Percentiles rank a stretch among this genome's conserved stretches.
Evolutionary conservation across 1,140 invertebrate species (phyloP).

Genomic region (Pachyrhynchus sulphureomaculatus): DNA sequence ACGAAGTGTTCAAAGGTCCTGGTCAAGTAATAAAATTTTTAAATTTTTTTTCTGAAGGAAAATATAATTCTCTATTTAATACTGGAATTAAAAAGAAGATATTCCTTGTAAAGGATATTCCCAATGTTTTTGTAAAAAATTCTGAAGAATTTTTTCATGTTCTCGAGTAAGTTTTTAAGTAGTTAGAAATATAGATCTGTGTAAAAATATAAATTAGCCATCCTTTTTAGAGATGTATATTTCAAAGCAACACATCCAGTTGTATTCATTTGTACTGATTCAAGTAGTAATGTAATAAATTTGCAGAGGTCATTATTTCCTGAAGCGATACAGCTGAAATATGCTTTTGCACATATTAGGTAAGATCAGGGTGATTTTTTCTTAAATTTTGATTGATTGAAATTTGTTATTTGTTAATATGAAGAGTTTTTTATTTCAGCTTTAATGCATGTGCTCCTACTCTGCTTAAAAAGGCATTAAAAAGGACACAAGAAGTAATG

Average conservation of each 20-base stretch:
- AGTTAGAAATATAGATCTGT: background rate
- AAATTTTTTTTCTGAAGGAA: constrained; percentile 67
- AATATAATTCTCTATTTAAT: constrained; percentile 65
- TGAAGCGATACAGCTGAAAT: constrained; percentile 58
- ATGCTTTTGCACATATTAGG: constrained; percentile 63
- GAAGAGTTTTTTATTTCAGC: constrained; percentile 49
- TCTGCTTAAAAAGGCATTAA: constrained; percentile 66
- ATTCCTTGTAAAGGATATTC: constrained; percentile 73
- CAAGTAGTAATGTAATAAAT: constrained; percentile 60
- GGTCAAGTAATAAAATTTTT: constrained; percentile 66
- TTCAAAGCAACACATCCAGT: constrained; percentile 65
- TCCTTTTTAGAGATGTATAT: constrained; percentile 60
- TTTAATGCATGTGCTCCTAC: constrained; percentile 66
- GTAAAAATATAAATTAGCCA: constrained; percentile 12
- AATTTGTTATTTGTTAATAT: background rate
- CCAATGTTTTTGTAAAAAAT: constrained; percentile 66
- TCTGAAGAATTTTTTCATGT: constrained; percentile 61
- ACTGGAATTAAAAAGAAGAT: constrained; percentile 52
- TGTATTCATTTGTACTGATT: constrained; percentile 70
- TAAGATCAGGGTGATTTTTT: constrained; percentile 39
- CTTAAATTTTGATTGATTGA: constrained; percentile 22
- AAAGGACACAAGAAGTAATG: constrained; percentile 60
- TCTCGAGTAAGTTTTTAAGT: constrained; percentile 58
- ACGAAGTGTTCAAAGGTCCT: constrained; percentile 51
- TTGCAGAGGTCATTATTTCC: constrained; percentile 65